Conservation (phyloP, 2,797 vertebrate species). For the Sus cebifrons region DNA sequence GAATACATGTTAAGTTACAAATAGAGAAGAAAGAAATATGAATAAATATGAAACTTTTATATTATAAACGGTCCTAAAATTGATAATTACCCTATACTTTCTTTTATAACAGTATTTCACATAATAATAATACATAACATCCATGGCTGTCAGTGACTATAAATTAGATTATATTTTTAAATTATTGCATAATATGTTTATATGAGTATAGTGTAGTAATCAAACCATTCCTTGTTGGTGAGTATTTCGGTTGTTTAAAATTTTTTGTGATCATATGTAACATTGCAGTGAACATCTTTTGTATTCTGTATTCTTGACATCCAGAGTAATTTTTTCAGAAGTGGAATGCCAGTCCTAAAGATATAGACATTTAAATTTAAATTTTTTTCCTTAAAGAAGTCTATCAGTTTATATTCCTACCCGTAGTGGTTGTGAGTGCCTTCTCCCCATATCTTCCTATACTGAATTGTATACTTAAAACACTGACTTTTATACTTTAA, state of each 20-base stretch:
- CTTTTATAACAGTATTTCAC: conserved; percentile 17
- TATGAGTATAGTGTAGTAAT: not conserved
- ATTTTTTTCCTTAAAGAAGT: not conserved
- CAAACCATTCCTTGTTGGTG: not conserved
- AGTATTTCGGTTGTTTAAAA: conserved; percentile 29
- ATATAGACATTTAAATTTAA: not conserved
- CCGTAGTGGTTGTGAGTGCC: not conserved
- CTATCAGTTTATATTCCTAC: not conserved
- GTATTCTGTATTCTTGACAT: not conserved
- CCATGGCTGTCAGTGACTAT: not conserved
- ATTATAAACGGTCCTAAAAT: not conserved
- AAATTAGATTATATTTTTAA: conserved; percentile 42
- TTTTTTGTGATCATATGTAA: conserved; percentile 20
- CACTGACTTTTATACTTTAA: not conserved
- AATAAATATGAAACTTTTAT: not conserved
- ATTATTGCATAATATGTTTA: conserved; percentile 22
- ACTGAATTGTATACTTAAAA: not conserved
- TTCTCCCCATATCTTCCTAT: not conserved
- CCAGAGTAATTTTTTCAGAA: conserved; percentile 49
- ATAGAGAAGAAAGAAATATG: conserved; percentile 22
- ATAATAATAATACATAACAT: conserved; percentile 24
- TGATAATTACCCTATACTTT: not conserved
- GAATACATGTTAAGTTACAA: not conserved
- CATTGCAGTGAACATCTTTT: conserved; percentile 22
- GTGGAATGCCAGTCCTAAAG: not conserved